These are phyloP conservation scores for Myzus persicae DNA, from an alignment of 1,140 invertebrate genomes.

Conservation along the genomic window DNA sequence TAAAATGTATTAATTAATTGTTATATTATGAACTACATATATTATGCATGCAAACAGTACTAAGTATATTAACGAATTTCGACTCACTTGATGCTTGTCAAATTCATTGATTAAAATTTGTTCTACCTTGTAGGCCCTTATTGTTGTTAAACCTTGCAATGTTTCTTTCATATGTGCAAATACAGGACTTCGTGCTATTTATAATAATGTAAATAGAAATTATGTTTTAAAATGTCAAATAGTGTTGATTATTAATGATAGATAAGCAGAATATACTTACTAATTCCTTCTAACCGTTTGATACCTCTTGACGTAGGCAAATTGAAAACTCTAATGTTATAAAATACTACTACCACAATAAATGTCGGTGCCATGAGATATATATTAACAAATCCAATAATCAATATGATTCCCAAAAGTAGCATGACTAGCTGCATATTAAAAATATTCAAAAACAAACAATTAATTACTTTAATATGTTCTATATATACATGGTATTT, in stretches of 20 bases:
- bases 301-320: conserved; percentile 71
- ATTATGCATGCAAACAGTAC: too few species aligned
- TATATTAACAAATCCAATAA: conserved; percentile 66
- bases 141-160: conserved; percentile 86
- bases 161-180: conserved; percentile 89
- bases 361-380: conserved; percentile 67
- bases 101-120: conserved; percentile 78
- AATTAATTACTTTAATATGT: background rate
- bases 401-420: conserved; percentile 73
- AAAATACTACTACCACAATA: conserved; percentile 68
- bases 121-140: conserved; percentile 84
- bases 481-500: background rate
- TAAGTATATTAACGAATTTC: background rate
- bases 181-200: conserved; percentile 77
- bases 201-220: background rate
- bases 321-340: conserved; percentile 69
- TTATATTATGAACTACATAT: too few species aligned
- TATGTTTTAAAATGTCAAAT: background rate
- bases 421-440: conserved; percentile 66
- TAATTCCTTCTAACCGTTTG: conserved; percentile 72
- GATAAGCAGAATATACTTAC: conserved; percentile 64
- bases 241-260: background rate
- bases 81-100: conserved; percentile 75
- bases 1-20: too few species aligned
- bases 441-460: background rate